Percentiles rank a stretch among this genome's conserved stretches.
These are phyloP conservation scores for Dasyurus viverrinus DNA, from an alignment of 2,113 vertebrate genomes.

Conservation along the genomic window DNA sequence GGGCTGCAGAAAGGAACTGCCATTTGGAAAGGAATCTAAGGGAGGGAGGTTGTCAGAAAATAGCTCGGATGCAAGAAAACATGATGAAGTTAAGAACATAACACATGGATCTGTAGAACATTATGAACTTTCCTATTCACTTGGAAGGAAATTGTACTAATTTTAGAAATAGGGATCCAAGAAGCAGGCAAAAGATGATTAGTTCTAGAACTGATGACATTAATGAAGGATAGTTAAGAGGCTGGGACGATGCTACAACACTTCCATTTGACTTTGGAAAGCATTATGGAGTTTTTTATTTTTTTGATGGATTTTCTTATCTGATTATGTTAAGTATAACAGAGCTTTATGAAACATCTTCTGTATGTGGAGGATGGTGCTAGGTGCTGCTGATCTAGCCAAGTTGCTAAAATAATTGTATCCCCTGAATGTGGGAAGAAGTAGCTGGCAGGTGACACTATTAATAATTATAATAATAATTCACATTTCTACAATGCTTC, in stretches of 20 bases:
- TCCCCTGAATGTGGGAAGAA: not conserved
- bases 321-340: not conserved
- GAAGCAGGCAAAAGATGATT: not conserved
- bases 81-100: not conserved
- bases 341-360: not conserved
- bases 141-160: not conserved
- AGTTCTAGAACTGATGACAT: not conserved
- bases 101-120: not conserved
- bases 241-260: not conserved
- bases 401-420: not conserved
- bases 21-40: conserved; percentile 16
- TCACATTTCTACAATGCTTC: not conserved
- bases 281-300: not conserved
- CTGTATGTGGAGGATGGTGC: not conserved
- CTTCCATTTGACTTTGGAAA: not conserved
- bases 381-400: not conserved
- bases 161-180: not conserved
- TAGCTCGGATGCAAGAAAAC: not conserved
- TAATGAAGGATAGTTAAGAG: not conserved
- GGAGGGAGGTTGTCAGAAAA: conserved; percentile 21
- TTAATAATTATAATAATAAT: not conserved
- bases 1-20: conserved; percentile 16
- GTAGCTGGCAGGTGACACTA: not conserved
- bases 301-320: not conserved
- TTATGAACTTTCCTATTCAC: not conserved